Evolutionary conservation across 2,113 vertebrate genomes (phyloP).

Genomic region (Mastomys coucha): DNA sequence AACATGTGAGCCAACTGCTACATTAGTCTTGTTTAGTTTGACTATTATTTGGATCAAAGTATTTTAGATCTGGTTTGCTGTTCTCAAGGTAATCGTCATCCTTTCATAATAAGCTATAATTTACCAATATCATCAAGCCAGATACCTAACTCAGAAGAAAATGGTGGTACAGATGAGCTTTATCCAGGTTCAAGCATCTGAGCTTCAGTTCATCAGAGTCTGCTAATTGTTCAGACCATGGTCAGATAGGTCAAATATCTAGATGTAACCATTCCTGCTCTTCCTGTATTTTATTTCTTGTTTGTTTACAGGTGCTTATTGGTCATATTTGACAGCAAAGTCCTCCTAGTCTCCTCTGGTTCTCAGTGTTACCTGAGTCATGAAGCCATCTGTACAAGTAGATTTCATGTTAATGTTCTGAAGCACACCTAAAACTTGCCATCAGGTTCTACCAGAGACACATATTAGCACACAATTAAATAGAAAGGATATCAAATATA

Average conservation of each 20-base stretch:
- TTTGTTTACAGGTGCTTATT: neutral
- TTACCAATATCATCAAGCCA: neutral
- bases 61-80: neutral
- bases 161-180: neutral
- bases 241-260: neutral
- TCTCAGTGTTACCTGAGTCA: neutral
- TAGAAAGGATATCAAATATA: neutral
- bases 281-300: neutral
- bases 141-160: neutral
- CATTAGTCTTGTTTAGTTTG: neutral
- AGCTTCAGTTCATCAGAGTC: neutral
- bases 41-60: neutral
- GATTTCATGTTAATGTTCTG: neutral
- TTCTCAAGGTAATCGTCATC: neutral
- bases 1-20: neutral
- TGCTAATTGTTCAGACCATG: neutral
- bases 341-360: neutral
- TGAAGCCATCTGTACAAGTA: neutral
- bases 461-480: slow-evolving; percentile 6
- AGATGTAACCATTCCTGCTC: neutral
- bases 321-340: neutral
- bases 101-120: neutral
- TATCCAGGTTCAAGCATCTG: neutral
- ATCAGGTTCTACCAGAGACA: neutral
- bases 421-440: neutral